Evolutionary conservation across 2,797 vertebrate species (phyloP).

Genomic region (Hydrolagus colliei): DNA sequence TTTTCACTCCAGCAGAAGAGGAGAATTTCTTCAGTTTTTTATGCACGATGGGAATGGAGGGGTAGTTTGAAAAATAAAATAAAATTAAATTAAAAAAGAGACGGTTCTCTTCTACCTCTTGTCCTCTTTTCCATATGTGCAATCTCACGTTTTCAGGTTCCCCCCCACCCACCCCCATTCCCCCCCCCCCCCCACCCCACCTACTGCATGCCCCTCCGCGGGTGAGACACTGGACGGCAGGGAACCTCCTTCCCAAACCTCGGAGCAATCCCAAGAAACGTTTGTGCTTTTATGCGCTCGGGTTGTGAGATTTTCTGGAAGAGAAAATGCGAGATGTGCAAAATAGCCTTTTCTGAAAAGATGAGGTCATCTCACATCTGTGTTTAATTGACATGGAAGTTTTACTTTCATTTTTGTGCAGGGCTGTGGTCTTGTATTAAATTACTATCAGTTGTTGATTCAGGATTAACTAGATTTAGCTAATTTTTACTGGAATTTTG

Average conservation of each 20-base stretch:
- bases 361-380: slow-evolving; percentile 31
- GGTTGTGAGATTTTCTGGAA: neutral
- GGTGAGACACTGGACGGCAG: neutral
- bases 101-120: neutral
- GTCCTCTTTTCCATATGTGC: neutral
- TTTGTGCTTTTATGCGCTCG: neutral
- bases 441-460: slow-evolving; percentile 32
- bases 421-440: slow-evolving; percentile 30
- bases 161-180: too few species aligned
- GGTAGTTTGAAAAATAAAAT: too few species aligned
- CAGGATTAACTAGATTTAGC: slow-evolving; percentile 32
- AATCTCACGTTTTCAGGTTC: too few species aligned
- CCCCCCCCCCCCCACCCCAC: neutral
- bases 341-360: slow-evolving; percentile 28
- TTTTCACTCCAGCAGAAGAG: neutral
- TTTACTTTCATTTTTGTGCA: slow-evolving; percentile 32
- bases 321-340: slow-evolving; percentile 29
- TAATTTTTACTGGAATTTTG: slow-evolving; percentile 30
- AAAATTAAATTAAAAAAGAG: too few species aligned
- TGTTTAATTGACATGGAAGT: slow-evolving; percentile 32
- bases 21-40: too few species aligned
- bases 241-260: slow-evolving; percentile 8
- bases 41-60: too few species aligned
- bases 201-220: neutral
- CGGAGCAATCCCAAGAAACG: neutral